These are phyloP conservation scores for Clarias laeviceps DNA, from an alignment of 2,797 vertebrate species.

Conservation along the genomic window DNA sequence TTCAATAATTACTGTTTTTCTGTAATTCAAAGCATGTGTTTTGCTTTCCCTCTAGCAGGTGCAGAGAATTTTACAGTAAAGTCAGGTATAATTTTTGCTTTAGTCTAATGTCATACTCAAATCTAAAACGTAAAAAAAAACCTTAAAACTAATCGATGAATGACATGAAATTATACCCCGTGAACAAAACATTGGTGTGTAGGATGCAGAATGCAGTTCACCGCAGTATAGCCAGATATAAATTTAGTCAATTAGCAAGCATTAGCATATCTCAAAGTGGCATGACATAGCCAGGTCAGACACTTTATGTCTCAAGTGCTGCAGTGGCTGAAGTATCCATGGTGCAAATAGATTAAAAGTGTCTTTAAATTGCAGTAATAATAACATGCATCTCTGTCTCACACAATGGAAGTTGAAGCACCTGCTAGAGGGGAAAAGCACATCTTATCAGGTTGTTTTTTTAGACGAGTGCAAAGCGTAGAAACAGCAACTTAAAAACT, in stretches of 20 bases:
- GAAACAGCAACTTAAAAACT: neutral
- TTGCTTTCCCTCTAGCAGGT: slow-evolving; percentile 5
- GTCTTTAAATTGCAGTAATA: neutral
- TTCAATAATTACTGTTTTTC: neutral
- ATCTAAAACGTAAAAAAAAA: neutral
- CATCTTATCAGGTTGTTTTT: neutral
- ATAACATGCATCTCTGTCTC: neutral
- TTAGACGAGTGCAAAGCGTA: neutral
- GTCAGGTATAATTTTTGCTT: neutral
- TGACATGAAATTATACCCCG: neutral
- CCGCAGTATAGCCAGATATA: neutral
- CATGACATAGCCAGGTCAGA: slow-evolving; percentile 7
- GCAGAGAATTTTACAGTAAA: neutral
- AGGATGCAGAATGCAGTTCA: neutral
- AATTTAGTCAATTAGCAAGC: neutral
- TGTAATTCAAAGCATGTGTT: neutral
- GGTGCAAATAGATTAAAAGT: neutral
- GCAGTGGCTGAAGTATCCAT: neutral
- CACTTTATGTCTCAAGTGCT: neutral
- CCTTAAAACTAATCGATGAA: neutral
- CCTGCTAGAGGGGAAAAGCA: neutral
- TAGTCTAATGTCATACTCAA: neutral
- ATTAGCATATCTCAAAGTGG: neutral
- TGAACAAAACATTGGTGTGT: neutral
- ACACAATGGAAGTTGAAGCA: neutral